A percentile compares a stretch with the other conserved stretches of the same genome.
phyloP scores from a whole-genome alignment of 1,140 invertebrate genomes.

The Ectropis grisescens region DNA sequence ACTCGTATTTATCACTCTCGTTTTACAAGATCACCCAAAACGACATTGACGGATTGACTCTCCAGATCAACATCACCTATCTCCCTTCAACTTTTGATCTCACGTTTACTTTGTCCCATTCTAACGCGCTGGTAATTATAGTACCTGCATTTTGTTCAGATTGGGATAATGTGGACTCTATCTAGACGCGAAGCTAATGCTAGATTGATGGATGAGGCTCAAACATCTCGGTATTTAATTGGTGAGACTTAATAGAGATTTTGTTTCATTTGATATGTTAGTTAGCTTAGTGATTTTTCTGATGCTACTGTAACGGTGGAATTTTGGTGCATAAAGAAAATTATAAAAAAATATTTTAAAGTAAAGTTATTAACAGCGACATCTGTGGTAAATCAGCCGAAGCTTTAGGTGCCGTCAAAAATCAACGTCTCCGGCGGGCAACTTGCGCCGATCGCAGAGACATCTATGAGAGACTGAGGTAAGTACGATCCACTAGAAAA shows the following conservation, averaged over 20 bases:
- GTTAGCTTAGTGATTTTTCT: too few species aligned
- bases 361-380: too few species aligned
- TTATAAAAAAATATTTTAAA: too few species aligned
- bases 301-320: too few species aligned
- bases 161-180: conserved; percentile 39
- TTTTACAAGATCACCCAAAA: conserved; percentile 46
- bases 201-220: conserved; percentile 39
- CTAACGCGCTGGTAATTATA: conserved; percentile 34
- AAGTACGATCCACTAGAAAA: too few species aligned
- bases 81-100: conserved; percentile 18
- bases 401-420: too few species aligned
- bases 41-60: conserved; percentile 56
- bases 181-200: conserved; percentile 46
- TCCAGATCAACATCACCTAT: conserved; percentile 9
- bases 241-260: conserved; percentile 3
- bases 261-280: conserved; percentile 7
- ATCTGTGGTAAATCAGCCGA: too few species aligned
- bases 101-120: conserved; percentile 18
- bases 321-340: too few species aligned
- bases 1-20: conserved; percentile 37
- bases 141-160: conserved; percentile 55
- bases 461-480: too few species aligned
- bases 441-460: too few species aligned
- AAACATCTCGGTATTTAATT: conserved; percentile 7
- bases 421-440: too few species aligned